A percentile compares a stretch with the other conserved stretches of the same genome.
These are phyloP conservation scores for Campopleginae sp. DNA, from an alignment of 2,888 invertebrate species.

Conservation along the genomic window DNA sequence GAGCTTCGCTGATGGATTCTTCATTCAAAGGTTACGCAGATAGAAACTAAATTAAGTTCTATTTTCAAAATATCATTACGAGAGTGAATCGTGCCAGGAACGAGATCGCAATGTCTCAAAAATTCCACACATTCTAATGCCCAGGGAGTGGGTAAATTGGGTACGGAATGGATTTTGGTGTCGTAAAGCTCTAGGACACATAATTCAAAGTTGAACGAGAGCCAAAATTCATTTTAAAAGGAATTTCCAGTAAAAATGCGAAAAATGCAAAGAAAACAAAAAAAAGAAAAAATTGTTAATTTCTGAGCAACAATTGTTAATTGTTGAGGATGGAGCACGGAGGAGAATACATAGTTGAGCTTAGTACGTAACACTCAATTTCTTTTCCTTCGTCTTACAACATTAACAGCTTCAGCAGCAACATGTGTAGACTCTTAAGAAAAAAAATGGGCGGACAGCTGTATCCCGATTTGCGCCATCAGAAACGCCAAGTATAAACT, in stretches of 20 bases:
- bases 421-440: constrained; percentile 40
- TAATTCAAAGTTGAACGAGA: too few relatives aligned
- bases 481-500: constrained; percentile 25
- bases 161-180: too few relatives aligned
- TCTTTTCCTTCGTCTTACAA: neutral
- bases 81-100: neutral
- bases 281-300: too few relatives aligned
- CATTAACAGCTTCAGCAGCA: neutral
- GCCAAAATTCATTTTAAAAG: too few relatives aligned
- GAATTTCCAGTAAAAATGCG: too few relatives aligned
- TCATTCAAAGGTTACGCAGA: constrained; percentile 10
- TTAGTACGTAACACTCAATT: neutral
- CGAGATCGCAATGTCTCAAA: neutral
- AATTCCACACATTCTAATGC: too few relatives aligned
- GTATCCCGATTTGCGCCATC: constrained; percentile 34
- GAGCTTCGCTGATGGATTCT: neutral
- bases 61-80: neutral
- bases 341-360: neutral
- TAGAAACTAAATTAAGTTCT: neutral
- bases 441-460: constrained; percentile 63
- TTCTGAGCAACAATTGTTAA: too few relatives aligned
- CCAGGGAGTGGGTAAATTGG: too few relatives aligned
- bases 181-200: too few relatives aligned
- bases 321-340: neutral
- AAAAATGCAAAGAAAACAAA: too few relatives aligned